A percentile compares a stretch with the other conserved stretches of the same genome.
Conservation (phyloP, 2,797 vertebrate genomes). For the Eremophila alpestris region DNA sequence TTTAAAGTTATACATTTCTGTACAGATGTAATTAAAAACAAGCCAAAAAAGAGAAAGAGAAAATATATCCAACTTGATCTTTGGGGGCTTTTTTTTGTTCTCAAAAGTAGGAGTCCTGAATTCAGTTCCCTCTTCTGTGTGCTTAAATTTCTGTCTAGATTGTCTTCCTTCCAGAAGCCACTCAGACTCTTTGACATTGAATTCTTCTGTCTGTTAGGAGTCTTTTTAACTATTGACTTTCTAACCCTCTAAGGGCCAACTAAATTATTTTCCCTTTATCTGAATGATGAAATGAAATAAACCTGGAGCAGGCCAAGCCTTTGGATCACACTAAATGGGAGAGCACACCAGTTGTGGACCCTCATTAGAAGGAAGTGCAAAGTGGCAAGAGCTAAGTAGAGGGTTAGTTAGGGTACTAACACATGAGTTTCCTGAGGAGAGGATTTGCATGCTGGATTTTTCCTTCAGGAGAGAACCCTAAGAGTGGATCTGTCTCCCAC, state of each 20-base stretch:
- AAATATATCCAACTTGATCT: background rate
- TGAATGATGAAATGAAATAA: background rate
- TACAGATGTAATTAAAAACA: background rate
- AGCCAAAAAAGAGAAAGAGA: background rate
- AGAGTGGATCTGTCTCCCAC: background rate
- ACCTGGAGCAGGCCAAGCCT: background rate
- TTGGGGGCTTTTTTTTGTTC: background rate
- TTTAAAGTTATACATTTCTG: background rate
- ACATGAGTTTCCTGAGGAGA: rapidly evolving
- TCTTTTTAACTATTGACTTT: rapidly evolving
- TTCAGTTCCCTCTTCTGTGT: background rate
- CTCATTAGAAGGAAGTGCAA: background rate
- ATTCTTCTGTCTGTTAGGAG: background rate
- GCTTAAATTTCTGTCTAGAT: background rate
- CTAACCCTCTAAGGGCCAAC: background rate
- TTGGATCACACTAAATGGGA: background rate
- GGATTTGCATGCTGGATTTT: background rate
- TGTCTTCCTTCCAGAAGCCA: background rate
- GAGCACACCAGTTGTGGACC: background rate
- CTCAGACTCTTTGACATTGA: background rate
- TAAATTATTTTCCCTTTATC: background rate
- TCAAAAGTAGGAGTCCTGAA: background rate
- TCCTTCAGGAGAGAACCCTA: background rate
- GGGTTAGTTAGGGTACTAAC: background rate
- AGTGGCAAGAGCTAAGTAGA: background rate